Conservation (phyloP, 2,888 invertebrate species). For the Cartodere bifasciata region DNA sequence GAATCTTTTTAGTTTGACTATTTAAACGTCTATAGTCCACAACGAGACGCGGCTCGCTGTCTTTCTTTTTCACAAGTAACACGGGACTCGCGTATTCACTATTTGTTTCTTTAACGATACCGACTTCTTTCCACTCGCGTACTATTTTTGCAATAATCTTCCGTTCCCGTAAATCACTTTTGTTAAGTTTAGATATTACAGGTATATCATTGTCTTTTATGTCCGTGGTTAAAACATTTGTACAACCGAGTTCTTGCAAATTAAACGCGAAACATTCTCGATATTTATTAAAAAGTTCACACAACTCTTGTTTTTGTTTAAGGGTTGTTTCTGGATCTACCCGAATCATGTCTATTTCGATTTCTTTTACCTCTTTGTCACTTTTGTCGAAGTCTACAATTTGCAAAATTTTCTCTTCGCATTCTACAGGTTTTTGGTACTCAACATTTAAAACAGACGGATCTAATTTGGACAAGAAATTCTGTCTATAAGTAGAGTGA, state of each 20-base stretch:
- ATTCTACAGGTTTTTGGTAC: no score
- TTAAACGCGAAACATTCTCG: background rate
- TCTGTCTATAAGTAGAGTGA: no score
- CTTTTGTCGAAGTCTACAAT: no score
- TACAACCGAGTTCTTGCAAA: background rate
- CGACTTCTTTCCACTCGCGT: constrained; percentile 10
- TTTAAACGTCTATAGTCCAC: constrained; percentile 16
- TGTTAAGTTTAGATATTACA: constrained; percentile 10
- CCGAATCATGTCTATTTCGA: no score
- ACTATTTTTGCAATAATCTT: constrained; percentile 10
- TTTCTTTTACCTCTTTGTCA: no score
- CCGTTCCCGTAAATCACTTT: constrained; percentile 7
- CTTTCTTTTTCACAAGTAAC: constrained; percentile 17
- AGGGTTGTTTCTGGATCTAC: background rate
- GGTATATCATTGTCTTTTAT: constrained; percentile 5
- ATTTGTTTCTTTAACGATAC: constrained; percentile 12
- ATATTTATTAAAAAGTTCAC: background rate
- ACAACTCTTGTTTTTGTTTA: background rate
- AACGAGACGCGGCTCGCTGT: constrained; percentile 15
- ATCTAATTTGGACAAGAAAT: no score
- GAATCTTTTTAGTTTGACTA: constrained; percentile 11
- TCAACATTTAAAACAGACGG: no score
- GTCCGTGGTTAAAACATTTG: background rate
- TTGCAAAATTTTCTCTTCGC: no score
- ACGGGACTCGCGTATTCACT: constrained; percentile 12